phyloP scores from a whole-genome alignment of 2,113 vertebrate species.

The Pristiophorus japonicus region DNA sequence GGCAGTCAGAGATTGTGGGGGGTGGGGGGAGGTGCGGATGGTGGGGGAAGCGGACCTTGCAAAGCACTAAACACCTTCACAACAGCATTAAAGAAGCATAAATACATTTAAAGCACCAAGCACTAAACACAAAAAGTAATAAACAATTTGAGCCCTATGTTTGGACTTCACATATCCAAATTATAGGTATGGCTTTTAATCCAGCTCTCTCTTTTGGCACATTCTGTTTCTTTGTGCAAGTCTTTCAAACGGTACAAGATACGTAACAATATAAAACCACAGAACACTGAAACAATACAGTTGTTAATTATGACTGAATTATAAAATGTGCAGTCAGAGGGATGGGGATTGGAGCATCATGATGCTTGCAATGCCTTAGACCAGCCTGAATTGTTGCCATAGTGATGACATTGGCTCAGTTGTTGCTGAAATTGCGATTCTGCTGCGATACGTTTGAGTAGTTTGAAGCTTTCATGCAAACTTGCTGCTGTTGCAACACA shows the following conservation, averaged over 20 bases:
- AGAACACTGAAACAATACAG: not conserved
- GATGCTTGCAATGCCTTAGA: not conserved
- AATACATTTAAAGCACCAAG: too few species aligned
- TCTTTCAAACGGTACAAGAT: not conserved
- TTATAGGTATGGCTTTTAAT: not conserved
- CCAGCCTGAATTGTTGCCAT: not conserved
- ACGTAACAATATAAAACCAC: not conserved
- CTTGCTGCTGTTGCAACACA: not conserved
- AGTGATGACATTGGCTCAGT: not conserved
- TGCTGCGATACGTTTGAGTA: not conserved
- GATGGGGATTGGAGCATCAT: not conserved
- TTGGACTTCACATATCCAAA: not conserved
- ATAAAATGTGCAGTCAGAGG: not conserved
- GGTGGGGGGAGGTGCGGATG: too few species aligned
- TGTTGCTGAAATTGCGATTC: conserved; percentile 13
- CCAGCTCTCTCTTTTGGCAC: not conserved
- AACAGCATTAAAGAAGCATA: too few species aligned
- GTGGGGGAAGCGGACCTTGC: too few species aligned
- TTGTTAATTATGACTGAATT: not conserved
- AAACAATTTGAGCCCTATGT: too few species aligned
- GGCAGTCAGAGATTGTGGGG: too few species aligned
- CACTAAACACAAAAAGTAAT: too few species aligned
- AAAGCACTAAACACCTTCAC: too few species aligned
- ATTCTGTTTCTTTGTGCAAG: not conserved
- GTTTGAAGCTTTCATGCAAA: not conserved